Evolutionary conservation across 2,888 invertebrate species (phyloP).

Genomic region (Crossocerus cetratus): DNA sequence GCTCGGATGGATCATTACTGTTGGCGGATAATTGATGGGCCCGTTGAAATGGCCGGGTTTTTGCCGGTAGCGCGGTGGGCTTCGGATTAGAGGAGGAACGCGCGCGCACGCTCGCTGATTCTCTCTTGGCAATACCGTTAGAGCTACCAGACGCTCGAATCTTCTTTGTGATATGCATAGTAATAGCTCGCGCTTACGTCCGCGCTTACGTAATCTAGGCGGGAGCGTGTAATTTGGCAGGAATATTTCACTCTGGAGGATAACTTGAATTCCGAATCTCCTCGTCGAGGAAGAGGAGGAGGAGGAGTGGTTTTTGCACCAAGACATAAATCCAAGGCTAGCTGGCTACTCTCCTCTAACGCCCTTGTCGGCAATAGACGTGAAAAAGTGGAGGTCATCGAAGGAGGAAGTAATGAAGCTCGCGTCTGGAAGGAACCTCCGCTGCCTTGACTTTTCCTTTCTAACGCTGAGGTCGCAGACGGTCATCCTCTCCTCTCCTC

Average conservation of each 20-base stretch:
- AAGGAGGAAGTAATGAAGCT: conserved; percentile 41
- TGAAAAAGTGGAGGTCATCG: conserved; percentile 36
- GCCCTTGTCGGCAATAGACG: conserved; percentile 28
- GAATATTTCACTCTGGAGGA: too few relatives aligned
- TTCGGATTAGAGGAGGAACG: conserved; percentile 18
- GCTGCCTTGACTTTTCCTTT: conserved; percentile 67
- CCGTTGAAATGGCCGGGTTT: background rate
- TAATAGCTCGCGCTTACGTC: conserved; percentile 5
- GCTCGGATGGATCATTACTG: background rate
- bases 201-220: background rate
- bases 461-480: conserved; percentile 67
- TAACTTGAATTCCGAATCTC: too few relatives aligned
- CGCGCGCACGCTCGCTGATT: conserved; percentile 17
- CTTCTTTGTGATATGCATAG: conserved; percentile 18
- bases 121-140: conserved; percentile 66
- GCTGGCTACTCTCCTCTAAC: conserved; percentile 1
- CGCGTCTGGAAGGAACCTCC: conserved; percentile 38
- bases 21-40: background rate
- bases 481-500: too few relatives aligned
- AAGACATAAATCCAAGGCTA: too few relatives aligned
- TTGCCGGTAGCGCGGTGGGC: conserved; percentile 7
- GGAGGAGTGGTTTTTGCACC: too few relatives aligned
- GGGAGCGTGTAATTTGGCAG: background rate
- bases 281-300: too few relatives aligned
- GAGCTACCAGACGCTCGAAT: conserved; percentile 60